These are phyloP conservation scores for Colletes collaris DNA, from an alignment of 2,888 invertebrate species.

Conservation along the genomic window DNA sequence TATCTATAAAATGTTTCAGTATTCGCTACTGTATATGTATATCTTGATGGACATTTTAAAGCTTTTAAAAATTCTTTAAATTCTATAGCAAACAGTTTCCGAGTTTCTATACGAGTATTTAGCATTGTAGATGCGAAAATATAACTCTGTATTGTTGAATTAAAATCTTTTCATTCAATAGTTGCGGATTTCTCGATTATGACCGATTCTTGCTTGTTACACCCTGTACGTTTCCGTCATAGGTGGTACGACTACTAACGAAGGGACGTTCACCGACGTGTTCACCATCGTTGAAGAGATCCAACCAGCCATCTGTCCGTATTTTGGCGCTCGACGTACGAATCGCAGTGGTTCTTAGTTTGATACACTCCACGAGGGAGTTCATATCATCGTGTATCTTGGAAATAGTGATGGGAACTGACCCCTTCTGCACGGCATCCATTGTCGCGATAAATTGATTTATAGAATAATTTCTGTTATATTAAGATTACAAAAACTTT, in stretches of 20 bases:
- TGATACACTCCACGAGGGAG: constrained; percentile 61
- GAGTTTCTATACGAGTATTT: too few species aligned
- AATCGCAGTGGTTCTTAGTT: constrained; percentile 75
- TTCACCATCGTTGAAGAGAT: constrained; percentile 65
- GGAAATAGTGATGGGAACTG: constrained; percentile 9
- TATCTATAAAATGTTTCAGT: background rate
- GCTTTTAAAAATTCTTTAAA: too few species aligned
- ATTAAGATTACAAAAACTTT: too few species aligned
- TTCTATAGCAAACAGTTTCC: too few species aligned
- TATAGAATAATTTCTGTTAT: too few species aligned
- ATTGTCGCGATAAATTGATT: too few species aligned
- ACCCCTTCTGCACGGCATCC: background rate
- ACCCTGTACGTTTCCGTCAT: constrained; percentile 46
- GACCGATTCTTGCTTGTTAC: constrained; percentile 29
- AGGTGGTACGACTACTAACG: constrained; percentile 54
- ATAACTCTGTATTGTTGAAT: background rate
- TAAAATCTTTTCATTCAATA: background rate
- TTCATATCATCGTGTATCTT: constrained; percentile 43
- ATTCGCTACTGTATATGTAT: too few species aligned
- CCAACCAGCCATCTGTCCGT: constrained; percentile 80
- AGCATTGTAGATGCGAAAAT: too few species aligned
- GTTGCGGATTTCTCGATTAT: constrained; percentile 4
- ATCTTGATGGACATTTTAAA: too few species aligned
- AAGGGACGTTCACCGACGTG: constrained; percentile 55
- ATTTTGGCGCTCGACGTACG: constrained; percentile 68